Evolutionary conservation across 2,888 invertebrate genomes (phyloP), one percentile per base, ranked within the genome.

Genomic region (Gasteruption jaculator): DNA sequence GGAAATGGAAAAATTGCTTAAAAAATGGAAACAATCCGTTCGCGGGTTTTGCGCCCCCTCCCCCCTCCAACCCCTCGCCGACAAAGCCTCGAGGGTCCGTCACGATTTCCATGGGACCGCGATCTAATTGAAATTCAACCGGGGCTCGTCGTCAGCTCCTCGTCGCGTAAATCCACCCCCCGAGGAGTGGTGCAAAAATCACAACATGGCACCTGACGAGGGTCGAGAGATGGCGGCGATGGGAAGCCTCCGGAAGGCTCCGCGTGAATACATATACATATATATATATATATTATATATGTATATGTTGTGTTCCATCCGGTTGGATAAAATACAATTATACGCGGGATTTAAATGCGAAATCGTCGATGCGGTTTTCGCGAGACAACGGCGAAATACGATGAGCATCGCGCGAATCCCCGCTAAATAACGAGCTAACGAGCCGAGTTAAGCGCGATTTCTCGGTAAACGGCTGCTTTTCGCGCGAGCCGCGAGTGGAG

Each of bases 331-430:
- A n/a, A 65, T 51, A 30, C 48, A 53, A 65, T 67, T 66, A 60
- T 53, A n/a, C n/a, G n/a, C n/a, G 46, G 48, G 50, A 70, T 69
- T 69, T 68, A 67, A 69, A 70, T 66, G 59, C 62, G 57, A 62
- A 67, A 63, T 61, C 56, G 52, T 51, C n/a, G n/a, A n/a, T n/a
- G n/a, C n/a, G n/a, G n/a, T n/a, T 15, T 18, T 32, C 29, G 20
- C 41, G 32, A 20, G 27, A 19, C 34, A 29, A 26, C 5, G 5
- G 41, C 34, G 35, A 53, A 56, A 59, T 49, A 35, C 45, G 48
- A 57, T 60, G 58, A 53, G 18, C 25, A 22, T 34, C 40, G 18
- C 45, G 52, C 49, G 56, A 65, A 62, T 61, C 49, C 50, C 52
- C 51, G 52, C 54, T 60, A 64, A 65, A 67, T 68, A 64, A 66